Evolutionary conservation across 2,797 vertebrate species (phyloP), one percentile per base, ranked within the genome.

Genomic region (Tapera naevia): DNA sequence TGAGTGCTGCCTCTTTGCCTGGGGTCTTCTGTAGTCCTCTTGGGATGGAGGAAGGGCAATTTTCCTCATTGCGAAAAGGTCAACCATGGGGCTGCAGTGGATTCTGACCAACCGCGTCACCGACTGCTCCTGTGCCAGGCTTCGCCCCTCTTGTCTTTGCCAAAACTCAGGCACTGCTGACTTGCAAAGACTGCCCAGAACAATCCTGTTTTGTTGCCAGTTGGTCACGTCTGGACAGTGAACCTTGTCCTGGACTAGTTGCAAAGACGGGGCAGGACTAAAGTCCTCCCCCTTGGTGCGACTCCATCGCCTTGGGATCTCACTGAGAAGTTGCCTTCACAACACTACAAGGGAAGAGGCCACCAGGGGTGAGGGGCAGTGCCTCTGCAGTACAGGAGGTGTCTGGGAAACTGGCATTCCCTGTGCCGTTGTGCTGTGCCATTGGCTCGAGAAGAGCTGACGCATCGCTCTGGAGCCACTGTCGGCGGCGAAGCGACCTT

Each of bases 231-330:
- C 94, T 61, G 35, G 88, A 80, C 66, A 7, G 89, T 94, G 94
- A 94, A 90, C 94, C 94, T 93, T 93, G 91, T 94, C 86, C 95
- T 60, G 91, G 82, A 41, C 69, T 45, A 35, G 66, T 27, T 88
- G 91, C 69, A 79, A 72, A 88, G 76, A 60, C 41, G 51, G 73
- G 60, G 46, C 37, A 37, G 85, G 80, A 89, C 35, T 75, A 41
- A 93, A 91, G 58, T 88, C 93, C 93, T 69, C 28, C 57, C 51
- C 66, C 10, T 41, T 35, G 21, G n/a, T 2, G 7, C 19, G 82
- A 39, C 76, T 91, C 88, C 89, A 45, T 50, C 0, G 0, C 76
- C 46, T 79, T 69, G 85, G 82, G 89, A 78, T 39, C 65, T 54
- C 80, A 46, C 69, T 17, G 17, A 88, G 73, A 75, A 88, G 70